Base-by-base conservation (phyloP, 1,140 invertebrate species). In the Drosophila melanica region DNA sequence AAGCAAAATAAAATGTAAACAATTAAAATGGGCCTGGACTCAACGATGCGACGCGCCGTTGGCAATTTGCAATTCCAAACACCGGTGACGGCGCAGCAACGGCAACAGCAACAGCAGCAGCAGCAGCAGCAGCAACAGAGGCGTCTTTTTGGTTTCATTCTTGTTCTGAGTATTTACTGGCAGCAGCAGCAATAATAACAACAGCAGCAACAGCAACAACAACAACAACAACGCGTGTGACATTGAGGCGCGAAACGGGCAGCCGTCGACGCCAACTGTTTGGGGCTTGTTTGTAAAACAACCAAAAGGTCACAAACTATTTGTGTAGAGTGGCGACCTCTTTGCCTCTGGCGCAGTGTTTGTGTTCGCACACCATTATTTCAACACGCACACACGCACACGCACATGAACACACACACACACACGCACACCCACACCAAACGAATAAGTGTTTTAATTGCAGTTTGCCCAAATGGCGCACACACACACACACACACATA, bases 1-100 rank as follows among this genome's bases (percentile, higher is more conserved):
- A 86, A 87, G 62, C 84, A 79, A 79, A 89, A 79, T 78, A 89
- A 89, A 89, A 82, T 87, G 84, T 87, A 87, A 89, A 87, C 84
- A 87, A 89, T 89, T 89, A 89, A 87, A 87, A 79, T 87, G 73
- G 68, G 79, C 79, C 82, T 77, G 73, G 73, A 72, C 77, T 74
- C 65, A 75, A 71, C 72, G 67, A 81, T 57, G 75, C 79, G 75
- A 66, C 66, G 84, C 73, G 79, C 64, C 65, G 82, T 82, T 87
- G 78, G 69, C 75, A 58, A 87, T 82, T 86, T 86, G 81, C 81
- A 86, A 86, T 86, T 86, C 82, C 78, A 87, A 86, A 76, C 82
- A 81, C 58, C 67, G 75, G 59, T 62, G 68, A 72, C 45, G 66
- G 74, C 69, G 44, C 39, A 23, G 20, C 20, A 23, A 23, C 20